These are phyloP conservation scores for Cassiopea andromeda DNA, from an alignment of 30 jellyfish, hydroid and myxozoan species.

Conservation along the genomic window DNA sequence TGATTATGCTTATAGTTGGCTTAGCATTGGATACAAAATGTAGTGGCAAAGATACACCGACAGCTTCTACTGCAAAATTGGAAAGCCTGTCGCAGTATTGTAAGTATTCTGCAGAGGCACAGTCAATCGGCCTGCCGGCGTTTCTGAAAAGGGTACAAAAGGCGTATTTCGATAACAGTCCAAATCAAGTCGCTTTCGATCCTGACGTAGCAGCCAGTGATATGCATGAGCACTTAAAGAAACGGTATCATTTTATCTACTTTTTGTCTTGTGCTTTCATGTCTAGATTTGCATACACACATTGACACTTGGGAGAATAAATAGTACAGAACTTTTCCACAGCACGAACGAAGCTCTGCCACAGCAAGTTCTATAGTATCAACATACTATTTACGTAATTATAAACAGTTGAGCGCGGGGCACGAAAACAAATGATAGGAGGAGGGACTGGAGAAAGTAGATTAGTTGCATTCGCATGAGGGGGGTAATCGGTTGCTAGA, in stretches of 20 bases:
- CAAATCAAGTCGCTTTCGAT: slow-evolving; percentile 64
- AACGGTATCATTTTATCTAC: slow-evolving; percentile 10
- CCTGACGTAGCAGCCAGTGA: slow-evolving; percentile 48
- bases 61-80: slow-evolving; percentile 5
- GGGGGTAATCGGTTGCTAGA: no score
- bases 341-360: no score
- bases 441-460: no score
- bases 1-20: slow-evolving; percentile 48
- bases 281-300: no score
- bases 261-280: no score
- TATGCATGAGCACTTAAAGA: slow-evolving; percentile 41
- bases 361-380: no score
- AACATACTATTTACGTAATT: no score
- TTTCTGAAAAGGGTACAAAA: slow-evolving; percentile 47
- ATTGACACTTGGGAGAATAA: no score
- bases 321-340: no score
- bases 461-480: no score
- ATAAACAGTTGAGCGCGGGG: no score
- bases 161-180: slow-evolving; percentile 53
- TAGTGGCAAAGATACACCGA: not conserved
- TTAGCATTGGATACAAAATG: slow-evolving; percentile 57
- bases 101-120: slow-evolving; percentile 63
- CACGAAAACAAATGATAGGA: no score
- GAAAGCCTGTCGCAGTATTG: slow-evolving; percentile 58
- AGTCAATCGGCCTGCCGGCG: slow-evolving; percentile 41